These are phyloP conservation scores for Paramormyrops hopkinsi DNA, from an alignment of 2,797 vertebrate species.

Conservation along the genomic window DNA sequence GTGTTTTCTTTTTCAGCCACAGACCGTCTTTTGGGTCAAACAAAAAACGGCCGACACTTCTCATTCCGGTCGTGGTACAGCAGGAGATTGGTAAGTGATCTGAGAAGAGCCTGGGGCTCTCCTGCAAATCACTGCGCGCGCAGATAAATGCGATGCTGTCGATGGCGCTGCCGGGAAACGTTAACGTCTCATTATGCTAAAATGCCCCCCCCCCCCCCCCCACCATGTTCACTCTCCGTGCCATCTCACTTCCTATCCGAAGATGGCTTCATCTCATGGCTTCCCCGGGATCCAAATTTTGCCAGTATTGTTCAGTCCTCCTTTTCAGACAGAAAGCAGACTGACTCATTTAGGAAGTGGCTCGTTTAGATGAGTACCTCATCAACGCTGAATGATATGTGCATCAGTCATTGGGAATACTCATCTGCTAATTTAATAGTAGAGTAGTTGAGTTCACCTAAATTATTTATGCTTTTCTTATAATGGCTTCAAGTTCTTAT, in stretches of 20 bases:
- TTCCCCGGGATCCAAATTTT: not conserved
- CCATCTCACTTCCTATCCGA: not conserved
- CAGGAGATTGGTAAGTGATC: constrained; percentile 43
- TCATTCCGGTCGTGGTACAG: constrained; percentile 30
- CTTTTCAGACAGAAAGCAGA: not conserved
- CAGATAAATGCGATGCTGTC: constrained; percentile 47
- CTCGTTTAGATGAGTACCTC: not conserved
- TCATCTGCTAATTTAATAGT: not conserved
- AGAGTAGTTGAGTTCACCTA: not conserved
- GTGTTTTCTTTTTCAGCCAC: constrained; percentile 23
- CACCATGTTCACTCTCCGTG: not conserved
- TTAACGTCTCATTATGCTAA: constrained; percentile 44
- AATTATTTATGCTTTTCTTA: not conserved
- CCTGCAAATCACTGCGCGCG: constrained; percentile 39
- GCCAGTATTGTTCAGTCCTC: not conserved
- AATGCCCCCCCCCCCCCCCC: not conserved
- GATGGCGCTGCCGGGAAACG: constrained; percentile 32
- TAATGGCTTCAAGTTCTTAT: not conserved
- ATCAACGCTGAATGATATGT: not conserved
- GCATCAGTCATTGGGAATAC: not conserved
- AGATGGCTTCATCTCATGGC: not conserved
- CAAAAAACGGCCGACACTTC: constrained; percentile 26
- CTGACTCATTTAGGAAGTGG: constrained; percentile 4
- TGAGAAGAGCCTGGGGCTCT: constrained; percentile 37
- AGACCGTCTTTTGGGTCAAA: constrained; percentile 30